Base-by-base conservation (phyloP, 2,797 vertebrate species). In the Semotilus atromaculatus region DNA sequence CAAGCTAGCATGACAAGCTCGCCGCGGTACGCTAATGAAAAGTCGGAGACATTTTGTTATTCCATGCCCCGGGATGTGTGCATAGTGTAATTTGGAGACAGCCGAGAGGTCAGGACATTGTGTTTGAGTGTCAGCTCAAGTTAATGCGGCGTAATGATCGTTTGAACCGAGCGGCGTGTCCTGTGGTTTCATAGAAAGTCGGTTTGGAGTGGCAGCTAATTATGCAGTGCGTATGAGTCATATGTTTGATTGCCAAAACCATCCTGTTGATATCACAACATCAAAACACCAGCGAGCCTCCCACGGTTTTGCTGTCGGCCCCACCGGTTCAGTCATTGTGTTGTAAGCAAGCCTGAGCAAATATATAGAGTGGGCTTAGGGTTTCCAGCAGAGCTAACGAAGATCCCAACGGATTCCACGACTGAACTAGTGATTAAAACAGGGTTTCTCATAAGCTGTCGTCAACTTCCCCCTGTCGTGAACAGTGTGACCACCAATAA, bases 21-120 rank as follows among this genome's bases (percentile, higher is more conserved):
- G 88, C 93, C 92, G 92, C 90, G 91, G 92, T 91, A 89, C 90
- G 86, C 93, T 94, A 91, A 95, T 93, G 86, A 93, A 94, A 95
- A 93, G 91, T 90, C 84, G 83, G 89, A 80, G 90, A 90, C 87
- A 90, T 94, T 94, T 94, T 94, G 93, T 93, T 92, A 92, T 89
- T 88, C 91, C 88, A 84, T 86, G 90, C 92, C 92, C 93, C 92
- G 78, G 92, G 94, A 95, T 93, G 94, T 91, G 91, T 80, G 73
- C 74, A 80, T 45, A 94, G 94, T 93, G 94, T 93, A 95, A 95
- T 95, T 95, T 94, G 93, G 93, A 85, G 90, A 91, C 94, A 94
- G 92, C 91, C 89, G 93, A 94, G 94, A 94, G 95, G 94, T 95
- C 93, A 94, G 83, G 87, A 85, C 92, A 91, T 88, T 82, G 91